phyloP scores from a whole-genome alignment of 2,113 vertebrate species.

The Macaca nemestrina region DNA sequence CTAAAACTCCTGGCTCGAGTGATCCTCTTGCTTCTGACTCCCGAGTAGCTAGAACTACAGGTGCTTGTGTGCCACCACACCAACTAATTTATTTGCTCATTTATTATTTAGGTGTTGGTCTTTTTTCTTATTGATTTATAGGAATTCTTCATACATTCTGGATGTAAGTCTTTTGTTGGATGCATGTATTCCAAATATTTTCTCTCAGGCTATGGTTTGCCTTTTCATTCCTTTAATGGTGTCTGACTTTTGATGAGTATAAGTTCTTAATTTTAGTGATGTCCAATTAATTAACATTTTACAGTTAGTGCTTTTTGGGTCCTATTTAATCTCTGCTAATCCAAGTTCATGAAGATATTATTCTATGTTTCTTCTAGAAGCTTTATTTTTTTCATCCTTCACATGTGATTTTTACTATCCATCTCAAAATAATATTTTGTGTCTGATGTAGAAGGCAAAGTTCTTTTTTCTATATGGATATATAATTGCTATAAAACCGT shows the following conservation, averaged over 20 bases:
- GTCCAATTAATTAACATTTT: neutral
- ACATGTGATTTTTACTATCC: neutral
- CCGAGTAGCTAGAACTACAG: neutral
- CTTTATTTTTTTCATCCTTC: neutral
- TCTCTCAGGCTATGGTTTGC: neutral
- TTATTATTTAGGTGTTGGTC: neutral
- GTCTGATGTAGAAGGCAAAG: neutral
- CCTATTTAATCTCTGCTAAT: constrained; percentile 2
- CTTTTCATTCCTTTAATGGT: neutral
- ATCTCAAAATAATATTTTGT: constrained; percentile 21
- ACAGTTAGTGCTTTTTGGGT: neutral
- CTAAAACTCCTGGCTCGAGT: neutral
- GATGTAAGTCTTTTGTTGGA: neutral
- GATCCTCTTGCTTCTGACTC: neutral
- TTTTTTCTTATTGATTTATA: neutral
- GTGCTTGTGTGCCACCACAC: too few relatives aligned
- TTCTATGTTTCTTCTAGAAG: neutral
- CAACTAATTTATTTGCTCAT: neutral
- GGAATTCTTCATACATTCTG: neutral
- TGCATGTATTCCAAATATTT: neutral
- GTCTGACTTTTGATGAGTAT: neutral
- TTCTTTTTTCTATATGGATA: neutral
- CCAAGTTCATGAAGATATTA: neutral
- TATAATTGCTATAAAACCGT: neutral
- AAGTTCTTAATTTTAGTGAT: constrained; percentile 2